Percentiles rank a stretch among this genome's conserved stretches.
Conservation (phyloP, 2,888 invertebrate species). For the Brenthis ino region DNA sequence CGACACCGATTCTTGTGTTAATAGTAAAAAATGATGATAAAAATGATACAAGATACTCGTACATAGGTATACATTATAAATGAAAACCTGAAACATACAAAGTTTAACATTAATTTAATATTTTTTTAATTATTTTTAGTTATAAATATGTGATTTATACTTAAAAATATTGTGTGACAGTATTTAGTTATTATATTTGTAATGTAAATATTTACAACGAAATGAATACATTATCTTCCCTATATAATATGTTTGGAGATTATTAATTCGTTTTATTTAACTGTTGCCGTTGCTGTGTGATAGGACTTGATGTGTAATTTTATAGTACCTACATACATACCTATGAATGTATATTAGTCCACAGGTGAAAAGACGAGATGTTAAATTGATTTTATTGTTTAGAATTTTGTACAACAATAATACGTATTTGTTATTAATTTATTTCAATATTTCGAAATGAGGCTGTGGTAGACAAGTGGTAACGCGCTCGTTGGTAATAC, state of each 20-base stretch:
- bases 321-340: conserved; percentile 11
- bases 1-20: too few relatives aligned
- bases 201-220: conserved; percentile 8
- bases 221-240: conserved; percentile 76
- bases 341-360: conserved; percentile 4
- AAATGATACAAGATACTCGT: too few relatives aligned
- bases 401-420: background rate
- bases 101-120: too few relatives aligned
- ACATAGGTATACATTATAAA: too few relatives aligned
- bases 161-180: background rate
- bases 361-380: conserved; percentile 4
- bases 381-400: background rate
- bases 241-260: conserved; percentile 72
- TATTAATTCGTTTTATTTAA: conserved; percentile 49
- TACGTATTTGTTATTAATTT: background rate
- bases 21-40: too few relatives aligned
- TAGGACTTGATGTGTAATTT: conserved; percentile 19
- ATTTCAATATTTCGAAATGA: background rate
- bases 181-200: background rate
- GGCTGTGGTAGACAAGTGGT: too few relatives aligned
- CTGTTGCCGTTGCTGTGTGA: conserved; percentile 19
- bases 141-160: too few relatives aligned
- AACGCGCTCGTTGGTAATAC: too few relatives aligned
- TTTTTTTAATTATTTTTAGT: too few relatives aligned
- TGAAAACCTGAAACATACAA: too few relatives aligned